Base-by-base conservation (phyloP, 1,140 invertebrate species). In the Lepeophtheirus salmonis region DNA sequence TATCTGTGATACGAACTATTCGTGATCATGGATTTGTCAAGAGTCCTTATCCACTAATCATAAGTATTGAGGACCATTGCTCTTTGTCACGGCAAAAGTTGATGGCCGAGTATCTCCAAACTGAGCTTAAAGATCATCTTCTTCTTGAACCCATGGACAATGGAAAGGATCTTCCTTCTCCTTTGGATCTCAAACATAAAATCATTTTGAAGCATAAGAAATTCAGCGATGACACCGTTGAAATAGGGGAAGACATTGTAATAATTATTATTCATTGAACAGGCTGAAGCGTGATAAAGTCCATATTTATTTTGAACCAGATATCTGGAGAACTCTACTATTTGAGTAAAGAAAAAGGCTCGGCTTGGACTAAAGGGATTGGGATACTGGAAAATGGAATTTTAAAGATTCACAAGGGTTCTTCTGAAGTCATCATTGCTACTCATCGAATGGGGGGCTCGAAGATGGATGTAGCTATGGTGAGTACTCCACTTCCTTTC, bases 61-160 rank as follows among this genome's bases (percentile, higher is more conserved):
- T 57, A 12, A 57, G 55, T 21, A 26, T 57, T 14, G 55, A 57
- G 26, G 55, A 57, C 14, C 55, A 57, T 41, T 57, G 55, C 55
- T 26, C 22, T 20, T n/a, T 41, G 23, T n/a, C 23, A 3, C 55
- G 26, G n/a, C 55, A 57, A 21, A 13, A 14, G 22, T 14, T 26
- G 16, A 41, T 41, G 23, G 55, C 55, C n/a, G 26, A 25, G 1
- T 24, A 23, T 24, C 25, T 57, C 16, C 4, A 23, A 16, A 25
- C 21, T 12, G 26, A 18, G 16, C 25, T 57, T 3, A 23, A 23
- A 16, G 22, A 41, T 13, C 4, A 26, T 2, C 26, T 57, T 16
- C 55, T 57, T 2, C 14, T 20, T 3, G 55, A 41, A 16, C 2
- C 16, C 20, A 41, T 57, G 3, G 55, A 57, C 16, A 17, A 57